Evolutionary conservation across 2,797 vertebrate species (phyloP), one percentile per base, ranked within the genome.

Genomic region (Babyrousa celebensis): DNA sequence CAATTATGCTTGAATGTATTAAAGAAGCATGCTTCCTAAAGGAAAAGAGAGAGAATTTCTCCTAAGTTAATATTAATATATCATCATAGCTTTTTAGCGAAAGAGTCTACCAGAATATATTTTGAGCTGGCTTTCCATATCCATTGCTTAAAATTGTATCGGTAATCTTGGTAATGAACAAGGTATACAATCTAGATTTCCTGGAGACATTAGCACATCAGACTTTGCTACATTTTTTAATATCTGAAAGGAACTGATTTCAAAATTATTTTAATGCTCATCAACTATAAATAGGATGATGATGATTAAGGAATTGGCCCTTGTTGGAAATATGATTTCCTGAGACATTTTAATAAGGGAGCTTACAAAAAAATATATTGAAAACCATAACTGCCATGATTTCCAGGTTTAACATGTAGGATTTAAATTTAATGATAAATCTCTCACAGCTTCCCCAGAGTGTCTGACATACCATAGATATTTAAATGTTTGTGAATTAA

Each of bases 381-480:
- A 54, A 82, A 9, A 85, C 8, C 10, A 25, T 15, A 94, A 56
- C 43, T 96, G 25, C 25, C 23, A 91, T 68, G 9, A 40, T 90
- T 93, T 91, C 21, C 79, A 71, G 29, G 88, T 82, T 93, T 79
- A 80, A 48, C 79, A 40, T 48, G 29, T 70, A 2, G 20, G 17
- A 85, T 85, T 93, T 72, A 63, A 96, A 93, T 5, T 68, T 79
- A 60, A 56, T 83, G 20, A 56, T 12, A 91, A 87, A 78, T 63
- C 6, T 86, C 40, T 82, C 25, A n/a, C 27, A 58, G 48, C 36
- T 94, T 84, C 36, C 29, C 18, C 4, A 60, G 43, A 82, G 36
- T 40, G 10, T 77, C 36, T 75, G 54, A 18, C 23, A 56, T 58
- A 88, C 27, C 18, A 90, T 5, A 82, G 32, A 54, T 63, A 48